A percentile compares a stretch with the other conserved stretches of the same genome.
These are phyloP conservation scores for Cladorhizidae sp. DNA, from an alignment of 37 sponge, comb jelly and placozoan genomes.

Conservation along the genomic window DNA sequence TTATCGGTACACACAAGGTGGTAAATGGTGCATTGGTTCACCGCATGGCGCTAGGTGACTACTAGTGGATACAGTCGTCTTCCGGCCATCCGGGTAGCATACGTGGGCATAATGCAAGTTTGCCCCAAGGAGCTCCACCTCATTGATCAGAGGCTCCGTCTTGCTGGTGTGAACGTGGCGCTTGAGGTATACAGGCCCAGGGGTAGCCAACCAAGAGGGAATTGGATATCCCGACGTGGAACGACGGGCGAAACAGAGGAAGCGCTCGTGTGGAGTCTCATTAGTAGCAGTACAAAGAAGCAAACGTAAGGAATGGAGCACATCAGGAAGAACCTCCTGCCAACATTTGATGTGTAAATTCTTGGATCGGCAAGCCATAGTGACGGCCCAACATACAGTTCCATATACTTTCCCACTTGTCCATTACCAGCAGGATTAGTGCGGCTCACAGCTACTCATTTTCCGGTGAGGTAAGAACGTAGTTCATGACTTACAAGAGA, in stretches of 20 bases:
- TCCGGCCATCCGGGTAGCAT: constrained; percentile 7
- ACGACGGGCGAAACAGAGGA: neutral
- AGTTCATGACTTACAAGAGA: constrained; percentile 18
- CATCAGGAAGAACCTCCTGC: constrained; percentile 18
- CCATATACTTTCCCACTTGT: constrained; percentile 14
- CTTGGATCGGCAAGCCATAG: neutral
- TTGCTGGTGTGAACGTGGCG: constrained; percentile 16
- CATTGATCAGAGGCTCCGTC: constrained; percentile 13
- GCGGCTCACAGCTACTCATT: constrained; percentile 4
- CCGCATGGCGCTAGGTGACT: constrained; percentile 2
- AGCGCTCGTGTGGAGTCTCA: constrained; percentile 10
- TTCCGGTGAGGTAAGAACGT: neutral
- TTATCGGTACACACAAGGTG: too few relatives aligned
- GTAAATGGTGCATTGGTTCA: neutral
- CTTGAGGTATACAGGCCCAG: constrained; percentile 18
- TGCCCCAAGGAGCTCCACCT: constrained; percentile 13
- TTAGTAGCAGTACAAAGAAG: constrained; percentile 24
- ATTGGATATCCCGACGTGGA: neutral
- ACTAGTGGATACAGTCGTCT: constrained; percentile 5
- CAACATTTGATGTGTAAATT: neutral
- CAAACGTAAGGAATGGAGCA: neutral
- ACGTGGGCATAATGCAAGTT: constrained; percentile 12
- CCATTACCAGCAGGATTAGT: constrained; percentile 15
- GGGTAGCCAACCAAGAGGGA: neutral
- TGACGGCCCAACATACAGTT: neutral